Percentiles rank a stretch among this genome's conserved stretches.
Conservation (phyloP, 2,888 invertebrate species). For the Blastobasis lacticolella region DNA sequence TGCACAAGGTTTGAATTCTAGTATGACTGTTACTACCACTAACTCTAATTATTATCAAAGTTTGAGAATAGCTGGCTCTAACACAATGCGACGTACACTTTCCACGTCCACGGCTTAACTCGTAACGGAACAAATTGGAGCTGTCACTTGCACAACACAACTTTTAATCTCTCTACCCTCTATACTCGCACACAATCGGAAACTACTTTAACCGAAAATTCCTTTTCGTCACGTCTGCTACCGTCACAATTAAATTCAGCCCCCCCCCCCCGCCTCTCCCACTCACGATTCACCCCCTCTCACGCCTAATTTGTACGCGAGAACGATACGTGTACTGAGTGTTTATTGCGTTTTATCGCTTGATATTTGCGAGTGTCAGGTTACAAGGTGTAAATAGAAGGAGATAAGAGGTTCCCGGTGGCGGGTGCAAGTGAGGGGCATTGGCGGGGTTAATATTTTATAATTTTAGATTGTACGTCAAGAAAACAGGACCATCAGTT, state of each 20-base stretch:
- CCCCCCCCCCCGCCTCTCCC: constrained; percentile 5
- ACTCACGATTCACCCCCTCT: constrained; percentile 15
- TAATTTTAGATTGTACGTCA: too few relatives aligned
- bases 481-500: too few relatives aligned
- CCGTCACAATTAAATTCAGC: constrained; percentile 20
- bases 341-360: constrained; percentile 31
- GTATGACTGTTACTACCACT: too few relatives aligned
- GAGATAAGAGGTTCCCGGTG: constrained; percentile 4
- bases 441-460: not conserved
- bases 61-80: too few relatives aligned
- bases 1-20: too few relatives aligned
- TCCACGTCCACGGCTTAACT: too few relatives aligned
- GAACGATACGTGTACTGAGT: constrained; percentile 21
- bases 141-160: too few relatives aligned
- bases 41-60: too few relatives aligned
- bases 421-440: constrained; percentile 3
- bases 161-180: too few relatives aligned
- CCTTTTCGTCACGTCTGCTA: constrained; percentile 5
- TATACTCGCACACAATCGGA: constrained; percentile 24
- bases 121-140: too few relatives aligned
- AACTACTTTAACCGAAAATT: constrained; percentile 23
- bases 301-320: constrained; percentile 34
- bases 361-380: constrained; percentile 26
- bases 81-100: too few relatives aligned
- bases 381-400: constrained; percentile 12